These are phyloP conservation scores for Hyposoter dolosus DNA, from an alignment of 2,888 invertebrate genomes.

Conservation along the genomic window DNA sequence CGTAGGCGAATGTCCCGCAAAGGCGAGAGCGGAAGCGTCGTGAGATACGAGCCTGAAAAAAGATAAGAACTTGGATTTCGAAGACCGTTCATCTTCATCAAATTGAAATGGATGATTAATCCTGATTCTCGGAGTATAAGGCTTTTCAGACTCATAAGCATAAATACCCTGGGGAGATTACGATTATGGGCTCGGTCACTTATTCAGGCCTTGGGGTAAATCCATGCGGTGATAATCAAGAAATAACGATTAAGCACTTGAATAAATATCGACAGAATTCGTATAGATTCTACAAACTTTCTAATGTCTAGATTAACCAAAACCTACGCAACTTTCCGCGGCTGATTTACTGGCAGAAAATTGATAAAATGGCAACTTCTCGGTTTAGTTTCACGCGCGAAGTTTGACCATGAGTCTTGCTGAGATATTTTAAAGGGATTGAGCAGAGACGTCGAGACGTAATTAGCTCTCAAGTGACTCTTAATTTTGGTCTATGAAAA, in stretches of 20 bases:
- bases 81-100: slow-evolving; percentile 65
- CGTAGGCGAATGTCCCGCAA: slow-evolving; percentile 32
- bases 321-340: background rate
- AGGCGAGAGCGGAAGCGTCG: slow-evolving; percentile 30
- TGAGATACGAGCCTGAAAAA: slow-evolving; percentile 50
- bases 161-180: slow-evolving; percentile 53
- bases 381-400: background rate
- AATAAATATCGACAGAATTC: background rate
- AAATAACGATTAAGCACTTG: background rate
- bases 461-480: too few relatives aligned
- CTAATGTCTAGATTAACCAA: background rate
- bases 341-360: background rate
- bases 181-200: slow-evolving; percentile 49
- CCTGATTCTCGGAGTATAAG: slow-evolving; percentile 57
- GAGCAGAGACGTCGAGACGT: too few relatives aligned
- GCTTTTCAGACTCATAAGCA: slow-evolving; percentile 46
- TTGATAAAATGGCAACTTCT: background rate
- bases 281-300: background rate
- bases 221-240: background rate
- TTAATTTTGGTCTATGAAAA: too few relatives aligned
- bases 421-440: too few relatives aligned
- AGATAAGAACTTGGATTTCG: slow-evolving; percentile 64
- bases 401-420: too few relatives aligned
- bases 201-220: background rate
- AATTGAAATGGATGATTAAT: slow-evolving; percentile 65